phyloP scores from a whole-genome alignment of 1,140 invertebrate species.

The Pseudachorutes palmiensis region DNA sequence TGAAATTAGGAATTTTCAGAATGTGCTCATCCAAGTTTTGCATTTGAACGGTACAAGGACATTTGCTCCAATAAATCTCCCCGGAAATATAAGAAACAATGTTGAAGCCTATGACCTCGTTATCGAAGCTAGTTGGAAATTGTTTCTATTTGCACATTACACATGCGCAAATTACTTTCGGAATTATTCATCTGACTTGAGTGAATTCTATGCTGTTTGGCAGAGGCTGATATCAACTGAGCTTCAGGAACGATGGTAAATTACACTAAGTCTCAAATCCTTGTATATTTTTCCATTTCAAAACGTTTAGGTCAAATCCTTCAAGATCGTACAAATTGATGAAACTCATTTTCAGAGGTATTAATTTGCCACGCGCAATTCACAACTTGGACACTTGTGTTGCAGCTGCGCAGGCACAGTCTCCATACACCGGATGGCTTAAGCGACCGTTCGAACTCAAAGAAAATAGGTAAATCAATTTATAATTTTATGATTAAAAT shows the following conservation, averaged over 20 bases:
- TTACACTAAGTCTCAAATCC: neutral
- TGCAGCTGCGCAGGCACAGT: constrained; percentile 23
- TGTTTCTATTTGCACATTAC: constrained; percentile 28
- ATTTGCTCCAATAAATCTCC: constrained; percentile 10
- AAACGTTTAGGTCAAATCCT: constrained; percentile 31
- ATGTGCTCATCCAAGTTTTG: constrained; percentile 12
- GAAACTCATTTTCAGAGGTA: constrained; percentile 16
- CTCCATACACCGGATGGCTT: constrained; percentile 27
- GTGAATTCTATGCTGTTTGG: constrained; percentile 17
- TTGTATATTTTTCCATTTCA: no score
- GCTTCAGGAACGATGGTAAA: constrained; percentile 22
- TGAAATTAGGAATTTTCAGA: neutral
- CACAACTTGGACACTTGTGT: constrained; percentile 27
- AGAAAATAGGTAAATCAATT: neutral
- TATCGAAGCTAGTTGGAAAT: constrained; percentile 28
- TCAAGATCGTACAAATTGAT: constrained; percentile 25
- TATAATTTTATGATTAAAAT: neutral
- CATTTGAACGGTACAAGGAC: constrained; percentile 15
- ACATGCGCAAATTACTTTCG: constrained; percentile 25
- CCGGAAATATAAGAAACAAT: constrained; percentile 18
- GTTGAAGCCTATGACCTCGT: constrained; percentile 21
- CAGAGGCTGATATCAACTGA: constrained; percentile 20
- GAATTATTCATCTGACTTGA: constrained; percentile 17
- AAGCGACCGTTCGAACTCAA: constrained; percentile 19
- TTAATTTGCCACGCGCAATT: constrained; percentile 13